These are phyloP conservation scores for Myocastor coypus DNA, from an alignment of 2,113 vertebrate species.

Conservation along the genomic window DNA sequence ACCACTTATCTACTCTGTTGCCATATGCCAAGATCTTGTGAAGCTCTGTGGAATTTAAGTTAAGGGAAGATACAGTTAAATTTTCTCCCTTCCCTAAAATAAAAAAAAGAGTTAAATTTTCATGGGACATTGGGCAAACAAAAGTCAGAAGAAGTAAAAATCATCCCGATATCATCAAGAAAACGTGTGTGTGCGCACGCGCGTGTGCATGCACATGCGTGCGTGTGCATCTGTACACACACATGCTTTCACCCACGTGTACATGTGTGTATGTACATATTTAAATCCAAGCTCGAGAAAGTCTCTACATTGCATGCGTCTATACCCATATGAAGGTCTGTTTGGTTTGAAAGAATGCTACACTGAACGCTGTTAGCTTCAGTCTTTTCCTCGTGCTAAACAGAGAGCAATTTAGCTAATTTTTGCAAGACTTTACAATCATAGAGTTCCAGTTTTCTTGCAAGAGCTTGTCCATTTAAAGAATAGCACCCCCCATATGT, in stretches of 20 bases:
- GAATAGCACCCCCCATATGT: background rate
- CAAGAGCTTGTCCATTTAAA: background rate
- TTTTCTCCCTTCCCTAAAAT: too few relatives aligned
- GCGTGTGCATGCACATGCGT: too few relatives aligned
- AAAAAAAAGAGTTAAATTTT: background rate
- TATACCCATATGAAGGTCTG: background rate
- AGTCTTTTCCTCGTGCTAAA: background rate
- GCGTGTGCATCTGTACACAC: too few relatives aligned
- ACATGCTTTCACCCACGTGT: background rate
- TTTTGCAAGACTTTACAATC: constrained; percentile 42
- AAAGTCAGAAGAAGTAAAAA: constrained; percentile 21
- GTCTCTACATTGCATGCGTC: background rate
- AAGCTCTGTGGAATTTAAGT: background rate
- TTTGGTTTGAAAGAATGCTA: background rate
- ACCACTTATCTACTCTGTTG: background rate
- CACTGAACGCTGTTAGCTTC: background rate
- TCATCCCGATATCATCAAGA: background rate
- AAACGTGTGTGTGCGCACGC: fast-evolving
- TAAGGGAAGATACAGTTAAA: too few relatives aligned
- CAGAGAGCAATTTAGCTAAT: background rate
- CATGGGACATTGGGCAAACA: background rate
- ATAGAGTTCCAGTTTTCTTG: background rate
- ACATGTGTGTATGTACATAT: background rate
- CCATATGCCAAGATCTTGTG: background rate
- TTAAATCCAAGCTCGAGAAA: background rate